Base-by-base conservation (phyloP, 2,888 invertebrate genomes). In the Bimastos eiseni region DNA sequence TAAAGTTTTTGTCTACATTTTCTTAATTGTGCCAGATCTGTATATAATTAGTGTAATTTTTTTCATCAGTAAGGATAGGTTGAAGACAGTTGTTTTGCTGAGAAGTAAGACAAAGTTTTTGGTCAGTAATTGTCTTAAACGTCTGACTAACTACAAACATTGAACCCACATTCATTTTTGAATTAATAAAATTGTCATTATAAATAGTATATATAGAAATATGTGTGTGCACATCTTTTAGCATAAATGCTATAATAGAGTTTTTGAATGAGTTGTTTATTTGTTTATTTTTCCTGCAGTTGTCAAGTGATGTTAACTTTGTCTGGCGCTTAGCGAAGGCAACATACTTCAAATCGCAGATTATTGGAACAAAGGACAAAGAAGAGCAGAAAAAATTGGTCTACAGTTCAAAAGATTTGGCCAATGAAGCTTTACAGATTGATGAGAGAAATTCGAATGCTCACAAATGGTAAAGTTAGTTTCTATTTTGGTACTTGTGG, bases 381-480 rank as follows among this genome's bases (percentile, higher is more conserved):
- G 86, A 86, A 86, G 86, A 86, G n/a, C 86, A 86, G 37, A 86
- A 86, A 33, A 34, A 24, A 36, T 36, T 86, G 86, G 86, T 86
- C 37, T 86, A 36, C 86, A 36, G n/a, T 19, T 34, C 86, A 86
- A 86, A 86, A 86, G 86, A 86, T 24, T 36, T 95, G 92, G 97
- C 97, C 90, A 95, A 96, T 90, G 94, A 94, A 91, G 96, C 97
- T 37, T 93, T 97, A 38, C 94, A 95, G 89, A 91, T 96, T 6
- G 95, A 96, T 91, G 94, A 95, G 1, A 94, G 95, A 33, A 95
- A 96, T 93, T 95, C 96, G 0, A 96, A 96, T 93, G 96, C 96
- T 33, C 97, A 97, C 94, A 97, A 97, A 95, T 97, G 97, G 97
- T 95, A 17, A 84, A 86, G n/a, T 86, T 34, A 36, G 34, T 70